Evolutionary conservation across 2,888 invertebrate species (phyloP).

Genomic region (Sympetrum striolatum): DNA sequence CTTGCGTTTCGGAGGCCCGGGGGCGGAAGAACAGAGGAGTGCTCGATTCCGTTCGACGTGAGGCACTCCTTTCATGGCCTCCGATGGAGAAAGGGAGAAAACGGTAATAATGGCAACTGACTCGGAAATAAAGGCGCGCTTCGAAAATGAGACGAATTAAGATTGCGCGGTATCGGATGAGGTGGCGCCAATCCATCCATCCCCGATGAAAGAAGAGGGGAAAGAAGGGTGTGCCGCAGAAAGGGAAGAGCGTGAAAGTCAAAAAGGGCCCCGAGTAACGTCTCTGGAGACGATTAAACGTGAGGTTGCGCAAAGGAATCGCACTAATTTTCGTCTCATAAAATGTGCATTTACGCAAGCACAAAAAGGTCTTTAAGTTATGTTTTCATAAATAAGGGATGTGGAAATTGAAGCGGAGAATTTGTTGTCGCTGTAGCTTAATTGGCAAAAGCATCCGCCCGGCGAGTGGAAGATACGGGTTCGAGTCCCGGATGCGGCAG

Average conservation of each 20-base stretch:
- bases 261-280: background rate
- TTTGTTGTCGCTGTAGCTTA: too few species aligned
- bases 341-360: too few species aligned
- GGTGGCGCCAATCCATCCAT: slow-evolving; percentile 27
- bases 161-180: slow-evolving; percentile 28
- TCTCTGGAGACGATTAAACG: slow-evolving; percentile 27
- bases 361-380: too few species aligned
- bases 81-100: slow-evolving; percentile 49
- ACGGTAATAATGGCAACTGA: slow-evolving; percentile 47
- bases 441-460: too few species aligned
- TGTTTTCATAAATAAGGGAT: too few species aligned
- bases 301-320: background rate
- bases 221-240: slow-evolving; percentile 48
- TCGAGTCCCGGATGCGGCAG: too few species aligned
- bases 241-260: slow-evolving; percentile 45
- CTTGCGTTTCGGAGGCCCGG: background rate
- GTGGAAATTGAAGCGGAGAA: too few species aligned
- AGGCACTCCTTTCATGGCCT: background rate
- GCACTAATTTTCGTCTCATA: background rate
- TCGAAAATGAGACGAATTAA: slow-evolving; percentile 17
- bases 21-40: background rate
- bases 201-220: slow-evolving; percentile 4
- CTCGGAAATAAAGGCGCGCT: slow-evolving; percentile 39
- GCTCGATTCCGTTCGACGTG: background rate
- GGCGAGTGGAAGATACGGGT: too few species aligned